Evolutionary conservation across 2,113 vertebrate species (phyloP).

Genomic region (Bufo gargarizans): DNA sequence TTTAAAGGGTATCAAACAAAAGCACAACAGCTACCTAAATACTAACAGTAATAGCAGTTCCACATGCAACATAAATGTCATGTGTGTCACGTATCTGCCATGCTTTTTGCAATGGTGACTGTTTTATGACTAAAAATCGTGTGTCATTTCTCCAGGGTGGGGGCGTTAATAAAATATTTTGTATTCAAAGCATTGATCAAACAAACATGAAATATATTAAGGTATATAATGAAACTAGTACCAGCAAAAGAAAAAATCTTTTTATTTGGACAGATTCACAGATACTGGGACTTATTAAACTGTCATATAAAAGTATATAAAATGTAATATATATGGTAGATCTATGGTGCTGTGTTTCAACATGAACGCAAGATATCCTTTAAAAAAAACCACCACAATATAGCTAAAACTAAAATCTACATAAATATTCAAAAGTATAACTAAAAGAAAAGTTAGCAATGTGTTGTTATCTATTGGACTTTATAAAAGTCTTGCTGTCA

Average conservation of each 20-base stretch:
- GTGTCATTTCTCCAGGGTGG: not conserved
- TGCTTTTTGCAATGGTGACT: not conserved
- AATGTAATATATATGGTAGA: not conserved
- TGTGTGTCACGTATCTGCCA: not conserved
- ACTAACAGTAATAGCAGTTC: slow-evolving; percentile 3
- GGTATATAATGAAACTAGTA: not conserved
- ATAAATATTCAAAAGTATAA: too few relatives aligned
- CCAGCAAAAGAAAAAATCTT: too few relatives aligned
- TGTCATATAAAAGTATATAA: not conserved
- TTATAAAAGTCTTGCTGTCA: too few relatives aligned
- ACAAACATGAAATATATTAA: not conserved
- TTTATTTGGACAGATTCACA: not conserved
- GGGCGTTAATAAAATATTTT: not conserved
- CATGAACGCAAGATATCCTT: not conserved
- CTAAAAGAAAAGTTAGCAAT: too few relatives aligned
- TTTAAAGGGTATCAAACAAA: slow-evolving; percentile 27
- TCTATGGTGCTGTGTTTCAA: not conserved
- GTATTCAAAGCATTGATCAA: not conserved
- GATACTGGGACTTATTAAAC: not conserved
- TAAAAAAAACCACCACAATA: too few relatives aligned
- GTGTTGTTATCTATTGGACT: too few relatives aligned
- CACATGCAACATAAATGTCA: slow-evolving; percentile 27
- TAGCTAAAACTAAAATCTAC: too few relatives aligned
- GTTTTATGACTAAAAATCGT: not conserved
- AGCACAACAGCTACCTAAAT: slow-evolving; percentile 29